phyloP scores from a whole-genome alignment of 2,888 invertebrate genomes.

The Cryptophagus acutangulus region DNA sequence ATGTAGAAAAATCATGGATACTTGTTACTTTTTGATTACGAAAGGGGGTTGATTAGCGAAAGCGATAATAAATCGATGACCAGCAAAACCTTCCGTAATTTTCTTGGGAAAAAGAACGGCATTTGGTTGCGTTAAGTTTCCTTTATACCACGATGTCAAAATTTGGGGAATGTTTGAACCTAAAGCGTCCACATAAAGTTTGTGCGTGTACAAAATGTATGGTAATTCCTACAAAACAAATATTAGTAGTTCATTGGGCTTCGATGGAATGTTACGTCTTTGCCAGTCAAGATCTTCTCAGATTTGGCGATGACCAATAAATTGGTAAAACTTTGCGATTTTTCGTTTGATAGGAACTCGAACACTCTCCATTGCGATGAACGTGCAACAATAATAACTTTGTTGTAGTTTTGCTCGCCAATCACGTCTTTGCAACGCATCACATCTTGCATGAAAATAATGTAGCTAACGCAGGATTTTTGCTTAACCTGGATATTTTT shows the following conservation, averaged over 20 bases:
- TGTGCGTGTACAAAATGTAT: slow-evolving; percentile 70
- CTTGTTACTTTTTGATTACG: slow-evolving; percentile 58
- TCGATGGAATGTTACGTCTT: slow-evolving; percentile 6
- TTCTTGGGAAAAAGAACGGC: slow-evolving; percentile 66
- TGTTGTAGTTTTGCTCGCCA: slow-evolving; percentile 58
- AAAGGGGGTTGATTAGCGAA: slow-evolving; percentile 71
- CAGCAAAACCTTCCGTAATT: slow-evolving; percentile 64
- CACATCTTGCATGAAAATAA: slow-evolving; percentile 64
- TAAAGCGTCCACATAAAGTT: slow-evolving; percentile 66
- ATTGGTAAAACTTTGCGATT: slow-evolving; percentile 64
- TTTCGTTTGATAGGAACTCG: slow-evolving; percentile 60
- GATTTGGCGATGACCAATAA: slow-evolving; percentile 66
- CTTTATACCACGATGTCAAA: slow-evolving; percentile 66
- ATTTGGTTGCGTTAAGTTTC: slow-evolving; percentile 57
- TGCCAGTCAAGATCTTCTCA: slow-evolving; percentile 45
- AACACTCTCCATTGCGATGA: slow-evolving; percentile 72
- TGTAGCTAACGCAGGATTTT: slow-evolving; percentile 58
- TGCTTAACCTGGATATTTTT: slow-evolving; percentile 44
- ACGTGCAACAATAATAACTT: slow-evolving; percentile 62
- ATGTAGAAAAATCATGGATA: not conserved
- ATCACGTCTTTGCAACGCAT: slow-evolving; percentile 55
- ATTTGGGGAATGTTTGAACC: slow-evolving; percentile 65
- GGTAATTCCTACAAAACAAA: slow-evolving; percentile 57
- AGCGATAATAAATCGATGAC: slow-evolving; percentile 67
- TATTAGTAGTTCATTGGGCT: not conserved